phyloP scores from a whole-genome alignment of 2,797 vertebrate genomes.

The Todus mexicanus region DNA sequence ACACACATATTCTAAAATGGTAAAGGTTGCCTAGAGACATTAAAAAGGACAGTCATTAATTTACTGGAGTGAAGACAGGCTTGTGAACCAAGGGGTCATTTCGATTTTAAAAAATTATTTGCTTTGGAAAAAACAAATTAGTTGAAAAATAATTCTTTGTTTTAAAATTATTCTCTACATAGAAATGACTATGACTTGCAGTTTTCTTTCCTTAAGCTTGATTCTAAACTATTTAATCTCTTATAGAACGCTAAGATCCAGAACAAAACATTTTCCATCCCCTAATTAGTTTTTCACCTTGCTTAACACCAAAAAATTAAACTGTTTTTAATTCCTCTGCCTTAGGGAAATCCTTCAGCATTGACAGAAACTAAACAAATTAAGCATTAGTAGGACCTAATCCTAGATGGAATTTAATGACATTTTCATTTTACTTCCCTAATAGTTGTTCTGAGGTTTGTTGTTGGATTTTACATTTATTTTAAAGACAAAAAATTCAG shows the following conservation, averaged over 20 bases:
- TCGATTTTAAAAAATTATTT: not conserved
- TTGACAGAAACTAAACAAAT: not conserved
- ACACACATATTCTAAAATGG: not conserved
- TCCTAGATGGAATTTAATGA: not conserved
- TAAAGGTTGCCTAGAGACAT: not conserved
- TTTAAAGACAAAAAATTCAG: not conserved
- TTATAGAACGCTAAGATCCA: not conserved
- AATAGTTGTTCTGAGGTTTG: not conserved
- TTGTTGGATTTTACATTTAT: not conserved
- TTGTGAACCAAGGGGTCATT: not conserved
- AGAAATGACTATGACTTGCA: not conserved
- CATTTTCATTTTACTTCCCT: not conserved
- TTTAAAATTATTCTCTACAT: not conserved
- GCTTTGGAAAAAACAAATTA: not conserved
- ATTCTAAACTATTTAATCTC: not conserved
- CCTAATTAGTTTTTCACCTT: not conserved
- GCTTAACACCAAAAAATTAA: not conserved
- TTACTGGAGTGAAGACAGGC: not conserved
- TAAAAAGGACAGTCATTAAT: not conserved
- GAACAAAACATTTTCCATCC: not conserved
- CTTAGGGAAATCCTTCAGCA: not conserved
- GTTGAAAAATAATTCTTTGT: not conserved
- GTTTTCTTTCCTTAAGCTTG: not conserved
- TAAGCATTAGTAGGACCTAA: not conserved
- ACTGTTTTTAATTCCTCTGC: not conserved